A percentile compares a stretch with the other conserved stretches of the same genome.
phyloP scores from a whole-genome alignment of 1,140 invertebrate genomes.

The Cardiocondyla obscurior region DNA sequence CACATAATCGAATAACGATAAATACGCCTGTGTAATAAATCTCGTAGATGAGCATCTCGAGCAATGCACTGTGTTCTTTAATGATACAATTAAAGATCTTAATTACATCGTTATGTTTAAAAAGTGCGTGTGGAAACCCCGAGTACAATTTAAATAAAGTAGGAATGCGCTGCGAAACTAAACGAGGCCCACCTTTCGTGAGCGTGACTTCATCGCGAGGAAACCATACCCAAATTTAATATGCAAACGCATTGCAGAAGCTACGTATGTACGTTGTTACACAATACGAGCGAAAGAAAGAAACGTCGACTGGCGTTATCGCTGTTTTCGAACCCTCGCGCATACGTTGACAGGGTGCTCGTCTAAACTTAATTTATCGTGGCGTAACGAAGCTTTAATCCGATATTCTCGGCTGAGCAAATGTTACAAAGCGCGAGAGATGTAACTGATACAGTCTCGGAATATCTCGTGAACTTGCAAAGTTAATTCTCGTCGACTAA shows the following conservation, averaged over 20 bases:
- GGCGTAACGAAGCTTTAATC: conserved; percentile 30
- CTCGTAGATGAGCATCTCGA: neutral
- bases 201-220: neutral
- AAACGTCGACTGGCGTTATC: neutral
- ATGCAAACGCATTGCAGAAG: neutral
- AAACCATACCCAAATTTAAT: conserved; percentile 18
- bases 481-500: conserved; percentile 15
- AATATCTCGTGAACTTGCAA: conserved; percentile 5
- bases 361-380: conserved; percentile 43
- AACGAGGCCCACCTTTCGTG: neutral
- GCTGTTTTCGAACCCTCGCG: neutral
- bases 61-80: neutral
- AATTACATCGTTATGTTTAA: neutral
- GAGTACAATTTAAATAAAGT: neutral
- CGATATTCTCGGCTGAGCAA: conserved; percentile 37
- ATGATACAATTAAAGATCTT: neutral
- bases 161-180: neutral
- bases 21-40: conserved; percentile 3
- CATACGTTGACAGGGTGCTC: neutral
- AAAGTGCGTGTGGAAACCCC: neutral
- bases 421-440: conserved; percentile 43
- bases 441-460: conserved; percentile 24
- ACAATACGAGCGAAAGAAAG: neutral
- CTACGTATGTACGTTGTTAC: conserved; percentile 19
- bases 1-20: neutral